Conservation (phyloP, 2,113 vertebrate genomes). For the Pelvicachromis taeniatus region DNA sequence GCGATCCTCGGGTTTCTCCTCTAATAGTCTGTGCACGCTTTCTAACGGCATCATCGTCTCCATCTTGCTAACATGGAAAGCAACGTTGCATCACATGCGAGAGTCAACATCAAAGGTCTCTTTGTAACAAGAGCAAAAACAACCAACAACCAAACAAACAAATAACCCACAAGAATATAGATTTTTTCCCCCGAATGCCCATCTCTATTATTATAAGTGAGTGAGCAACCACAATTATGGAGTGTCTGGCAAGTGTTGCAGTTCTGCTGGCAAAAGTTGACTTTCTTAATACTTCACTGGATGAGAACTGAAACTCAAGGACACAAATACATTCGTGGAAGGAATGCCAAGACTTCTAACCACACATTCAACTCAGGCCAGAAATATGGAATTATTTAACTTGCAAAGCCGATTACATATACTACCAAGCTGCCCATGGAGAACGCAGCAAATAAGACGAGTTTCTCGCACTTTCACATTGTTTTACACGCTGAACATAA, state of each 20-base stretch:
- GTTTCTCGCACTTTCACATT: neutral
- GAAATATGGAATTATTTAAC: neutral
- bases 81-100: neutral
- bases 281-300: neutral
- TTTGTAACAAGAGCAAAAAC: rapidly evolving
- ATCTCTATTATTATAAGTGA: neutral
- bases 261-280: neutral
- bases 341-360: neutral
- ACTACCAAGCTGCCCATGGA: neutral
- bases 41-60: neutral
- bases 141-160: neutral
- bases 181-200: neutral
- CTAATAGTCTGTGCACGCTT: neutral
- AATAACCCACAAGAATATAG: neutral
- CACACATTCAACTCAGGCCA: neutral
- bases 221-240: neutral
- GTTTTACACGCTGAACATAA: neutral
- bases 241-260: neutral
- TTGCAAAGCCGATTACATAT: neutral
- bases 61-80: rapidly evolving
- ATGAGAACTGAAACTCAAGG: neutral
- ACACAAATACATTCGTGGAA: neutral
- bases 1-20: neutral
- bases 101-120: neutral
- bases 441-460: neutral